phyloP scores from a whole-genome alignment of 2,888 invertebrate genomes.

The Ectemnius cavifrons region DNA sequence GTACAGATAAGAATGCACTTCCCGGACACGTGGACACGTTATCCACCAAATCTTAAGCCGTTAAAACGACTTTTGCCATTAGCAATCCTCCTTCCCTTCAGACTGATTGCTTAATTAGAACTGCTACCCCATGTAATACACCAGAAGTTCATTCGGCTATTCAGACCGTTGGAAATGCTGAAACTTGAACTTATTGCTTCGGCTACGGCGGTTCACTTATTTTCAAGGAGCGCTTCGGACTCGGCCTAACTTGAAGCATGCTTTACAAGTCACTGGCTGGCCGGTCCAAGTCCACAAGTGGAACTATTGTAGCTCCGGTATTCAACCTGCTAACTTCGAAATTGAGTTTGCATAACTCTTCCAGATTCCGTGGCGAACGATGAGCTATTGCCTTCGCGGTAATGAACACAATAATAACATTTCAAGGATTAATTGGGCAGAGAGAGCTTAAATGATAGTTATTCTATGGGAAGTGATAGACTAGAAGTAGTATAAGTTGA shows the following conservation, averaged over 20 bases:
- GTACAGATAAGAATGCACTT: conserved; percentile 69
- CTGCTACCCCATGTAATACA: no score
- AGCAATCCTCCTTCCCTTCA: conserved; percentile 13
- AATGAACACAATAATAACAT: no score
- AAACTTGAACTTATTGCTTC: no score
- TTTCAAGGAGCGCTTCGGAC: no score
- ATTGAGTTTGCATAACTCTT: conserved; percentile 45
- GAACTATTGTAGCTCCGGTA: conserved; percentile 38
- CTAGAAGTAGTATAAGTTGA: no score
- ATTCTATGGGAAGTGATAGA: no score
- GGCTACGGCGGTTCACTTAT: no score
- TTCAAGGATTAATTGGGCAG: no score
- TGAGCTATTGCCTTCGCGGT: neutral
- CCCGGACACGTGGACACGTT: conserved; percentile 58
- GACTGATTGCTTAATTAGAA: no score
- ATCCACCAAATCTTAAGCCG: conserved; percentile 46
- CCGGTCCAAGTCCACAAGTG: conserved; percentile 44
- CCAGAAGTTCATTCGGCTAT: no score
- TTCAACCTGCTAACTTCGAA: conserved; percentile 13
- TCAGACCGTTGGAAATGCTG: neutral
- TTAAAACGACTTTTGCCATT: conserved; percentile 47
- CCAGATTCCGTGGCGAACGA: neutral
- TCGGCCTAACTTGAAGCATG: conserved; percentile 27
- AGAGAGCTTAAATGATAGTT: no score
- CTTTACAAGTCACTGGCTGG: conserved; percentile 36